A percentile compares a stretch with the other conserved stretches of the same genome.
phyloP scores from a whole-genome alignment of 2,888 invertebrate genomes.

The Cremastinae sp. region DNA sequence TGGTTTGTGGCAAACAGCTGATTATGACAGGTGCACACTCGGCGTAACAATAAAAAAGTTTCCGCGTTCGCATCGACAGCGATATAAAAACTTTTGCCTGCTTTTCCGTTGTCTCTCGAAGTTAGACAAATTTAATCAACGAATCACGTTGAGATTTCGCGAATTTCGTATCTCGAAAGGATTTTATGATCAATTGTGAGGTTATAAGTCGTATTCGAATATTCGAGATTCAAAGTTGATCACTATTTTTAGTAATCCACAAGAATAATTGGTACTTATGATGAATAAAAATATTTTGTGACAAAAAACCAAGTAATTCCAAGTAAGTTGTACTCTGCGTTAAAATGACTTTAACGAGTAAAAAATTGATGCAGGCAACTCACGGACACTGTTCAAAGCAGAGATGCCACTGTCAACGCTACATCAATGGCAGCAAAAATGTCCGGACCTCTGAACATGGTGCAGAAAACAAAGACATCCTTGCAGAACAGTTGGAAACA shows the following conservation, averaged over 20 bases:
- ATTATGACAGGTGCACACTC: conserved; percentile 42
- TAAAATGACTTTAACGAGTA: too few species aligned
- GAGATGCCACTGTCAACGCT: conserved; percentile 64
- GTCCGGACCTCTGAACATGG: conserved; percentile 59
- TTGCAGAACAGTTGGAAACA: conserved; percentile 81
- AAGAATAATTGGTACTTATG: too few species aligned
- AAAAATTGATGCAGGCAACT: conserved; percentile 63
- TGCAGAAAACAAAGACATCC: conserved; percentile 74
- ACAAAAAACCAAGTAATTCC: too few species aligned
- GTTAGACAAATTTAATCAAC: background rate
- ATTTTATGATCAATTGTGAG: conserved; percentile 12
- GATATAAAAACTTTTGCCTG: background rate
- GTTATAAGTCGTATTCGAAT: conserved; percentile 15
- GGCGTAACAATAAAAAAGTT: conserved; percentile 17
- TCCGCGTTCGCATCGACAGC: background rate
- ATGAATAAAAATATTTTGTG: too few species aligned
- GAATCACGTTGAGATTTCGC: too few species aligned
- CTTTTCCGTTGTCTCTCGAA: too few species aligned
- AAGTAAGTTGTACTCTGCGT: too few species aligned
- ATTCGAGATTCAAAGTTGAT: conserved; percentile 12
- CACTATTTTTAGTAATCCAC: background rate
- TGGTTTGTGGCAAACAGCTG: conserved; percentile 40
- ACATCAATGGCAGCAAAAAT: conserved; percentile 64
- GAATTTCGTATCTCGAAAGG: background rate
- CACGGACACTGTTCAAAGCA: conserved; percentile 65